Conservation (phyloP, 2,113 vertebrate genomes). For the Suricata suricatta region DNA sequence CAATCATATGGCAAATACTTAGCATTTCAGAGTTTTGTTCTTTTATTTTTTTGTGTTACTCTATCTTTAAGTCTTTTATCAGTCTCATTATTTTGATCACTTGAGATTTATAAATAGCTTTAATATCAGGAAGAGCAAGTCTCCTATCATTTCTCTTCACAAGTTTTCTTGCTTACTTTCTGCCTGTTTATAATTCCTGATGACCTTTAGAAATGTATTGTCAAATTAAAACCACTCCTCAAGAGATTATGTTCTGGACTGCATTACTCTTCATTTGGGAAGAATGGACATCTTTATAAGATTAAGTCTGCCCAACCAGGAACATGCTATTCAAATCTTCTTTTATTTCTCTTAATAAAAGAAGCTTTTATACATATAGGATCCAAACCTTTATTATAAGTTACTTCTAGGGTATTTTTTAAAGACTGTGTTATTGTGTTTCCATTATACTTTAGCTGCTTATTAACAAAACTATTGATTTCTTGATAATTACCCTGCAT, state of each 20-base stretch:
- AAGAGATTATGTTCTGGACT: not conserved
- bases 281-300: conserved; percentile 38
- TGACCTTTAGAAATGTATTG: conserved; percentile 34
- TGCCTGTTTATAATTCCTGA: conserved; percentile 5
- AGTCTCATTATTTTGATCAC: conserved; percentile 46
- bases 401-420: conserved; percentile 48
- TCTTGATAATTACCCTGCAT: conserved; percentile 38
- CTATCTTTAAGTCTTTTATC: conserved; percentile 22
- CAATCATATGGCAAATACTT: not conserved
- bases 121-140: conserved; percentile 9
- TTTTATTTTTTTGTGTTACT: conserved; percentile 34
- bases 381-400: conserved; percentile 5
- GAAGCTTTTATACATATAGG: not conserved
- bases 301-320: conserved; percentile 14
- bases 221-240: conserved; percentile 48
- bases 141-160: conserved; percentile 45
- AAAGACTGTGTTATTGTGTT: not conserved
- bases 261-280: not conserved
- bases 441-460: conserved; percentile 36
- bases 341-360: conserved; percentile 46
- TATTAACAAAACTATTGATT: conserved; percentile 56
- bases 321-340: conserved; percentile 12
- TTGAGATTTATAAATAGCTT: conserved; percentile 43
- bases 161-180: conserved; percentile 29
- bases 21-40: not conserved